Evolutionary conservation across 1,140 invertebrate genomes (phyloP).

Genomic region (Leptopilina clavipes): DNA sequence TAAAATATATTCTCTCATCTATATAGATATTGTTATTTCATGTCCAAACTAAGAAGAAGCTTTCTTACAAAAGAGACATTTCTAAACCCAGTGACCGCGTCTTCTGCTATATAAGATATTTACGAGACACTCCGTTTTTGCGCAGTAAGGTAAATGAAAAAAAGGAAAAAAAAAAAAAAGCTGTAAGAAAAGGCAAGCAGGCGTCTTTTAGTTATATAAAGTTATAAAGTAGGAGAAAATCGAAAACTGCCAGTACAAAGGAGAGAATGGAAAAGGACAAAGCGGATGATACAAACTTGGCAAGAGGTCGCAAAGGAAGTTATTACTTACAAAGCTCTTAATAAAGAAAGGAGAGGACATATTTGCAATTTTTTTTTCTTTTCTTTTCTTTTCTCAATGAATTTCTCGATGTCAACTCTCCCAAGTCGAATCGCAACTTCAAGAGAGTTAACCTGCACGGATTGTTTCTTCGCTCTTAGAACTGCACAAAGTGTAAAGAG

Average conservation of each 20-base stretch:
- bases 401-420: conserved; percentile 22
- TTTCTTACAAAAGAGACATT: too few species aligned
- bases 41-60: too few species aligned
- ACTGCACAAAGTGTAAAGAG: conserved; percentile 54
- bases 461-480: conserved; percentile 51
- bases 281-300: background rate
- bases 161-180: background rate
- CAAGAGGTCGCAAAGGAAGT: conserved; percentile 28
- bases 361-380: conserved; percentile 25
- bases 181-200: too few species aligned
- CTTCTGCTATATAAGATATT: too few species aligned
- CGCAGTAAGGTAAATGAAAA: too few species aligned
- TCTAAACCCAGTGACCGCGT: too few species aligned
- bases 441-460: conserved; percentile 55
- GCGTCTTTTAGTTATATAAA: background rate
- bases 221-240: background rate
- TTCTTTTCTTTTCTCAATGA: background rate
- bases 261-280: background rate
- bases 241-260: conserved; percentile 7
- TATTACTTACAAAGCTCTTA: conserved; percentile 27
- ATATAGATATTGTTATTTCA: too few species aligned
- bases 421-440: conserved; percentile 15
- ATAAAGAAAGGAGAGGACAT: conserved; percentile 18
- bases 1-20: too few species aligned
- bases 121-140: too few species aligned